These are phyloP conservation scores for Odontesthes bonariensis DNA, from an alignment of 2,113 vertebrate genomes.

Conservation along the genomic window DNA sequence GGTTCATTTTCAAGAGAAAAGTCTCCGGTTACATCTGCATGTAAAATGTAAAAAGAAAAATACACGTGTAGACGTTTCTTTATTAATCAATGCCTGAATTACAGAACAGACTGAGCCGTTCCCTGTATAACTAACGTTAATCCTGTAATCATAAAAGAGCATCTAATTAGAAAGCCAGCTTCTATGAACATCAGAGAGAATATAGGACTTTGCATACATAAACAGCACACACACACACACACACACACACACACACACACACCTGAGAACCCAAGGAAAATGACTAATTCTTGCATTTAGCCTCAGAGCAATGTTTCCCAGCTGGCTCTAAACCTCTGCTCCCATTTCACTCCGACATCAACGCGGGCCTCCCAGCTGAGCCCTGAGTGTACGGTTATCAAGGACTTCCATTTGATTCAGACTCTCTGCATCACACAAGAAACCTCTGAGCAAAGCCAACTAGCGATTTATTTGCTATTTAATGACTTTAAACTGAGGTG, in stretches of 20 bases:
- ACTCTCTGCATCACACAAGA: too few relatives aligned
- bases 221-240: conserved; percentile 13
- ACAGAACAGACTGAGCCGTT: neutral
- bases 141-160: neutral
- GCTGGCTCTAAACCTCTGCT: conserved; percentile 46
- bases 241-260: conserved; percentile 10
- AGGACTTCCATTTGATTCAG: too few relatives aligned
- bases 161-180: conserved; percentile 1
- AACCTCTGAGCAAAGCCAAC: conserved; percentile 5
- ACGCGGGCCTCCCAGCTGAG: conserved; percentile 56
- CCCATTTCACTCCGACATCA: conserved; percentile 42
- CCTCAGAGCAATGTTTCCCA: conserved; percentile 57
- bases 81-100: neutral
- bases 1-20: too few relatives aligned
- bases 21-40: too few relatives aligned
- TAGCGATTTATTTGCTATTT: neutral
- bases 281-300: conserved; percentile 20
- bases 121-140: neutral
- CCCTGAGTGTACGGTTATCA: conserved; percentile 18
- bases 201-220: neutral
- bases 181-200: neutral
- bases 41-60: too few relatives aligned
- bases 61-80: too few relatives aligned
- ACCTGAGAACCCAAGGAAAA: conserved; percentile 38
- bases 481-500: neutral